Base-by-base conservation (phyloP, 2,888 invertebrate species). In the Chirona hameri region DNA sequence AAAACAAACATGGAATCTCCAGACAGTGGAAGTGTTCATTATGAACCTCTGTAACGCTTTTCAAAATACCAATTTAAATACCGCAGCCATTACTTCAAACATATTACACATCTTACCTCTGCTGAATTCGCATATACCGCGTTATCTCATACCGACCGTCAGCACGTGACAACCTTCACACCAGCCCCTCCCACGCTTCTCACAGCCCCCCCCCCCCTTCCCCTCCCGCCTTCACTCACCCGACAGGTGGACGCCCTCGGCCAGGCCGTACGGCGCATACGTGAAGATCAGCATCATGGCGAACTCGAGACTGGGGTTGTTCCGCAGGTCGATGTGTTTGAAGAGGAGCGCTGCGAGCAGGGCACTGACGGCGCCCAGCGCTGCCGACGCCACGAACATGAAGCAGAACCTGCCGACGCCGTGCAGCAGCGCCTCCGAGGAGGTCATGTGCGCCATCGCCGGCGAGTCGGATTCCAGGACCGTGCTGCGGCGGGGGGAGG, bases 311-410 rank as follows among this genome's bases (percentile, higher is more conserved):
- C 99, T 99, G 0, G 99, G 99, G 90, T 99, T 97, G 88, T 97
- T 98, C 82, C 98, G 91, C 83, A 99, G 90, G 89, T 99, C 98
- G 31, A 85, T 83, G 82, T 85, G 84, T 60, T 85, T 85, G 29
- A 85, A 83, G 4, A 89, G 87, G 82, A 98, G 89, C 55, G 98
- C 97, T 89, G 97, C 98, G 60, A 96, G 92, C 46, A 99, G 91
- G 76, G 98, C 99, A 90, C 97, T 97, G 27, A 95, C 91, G 1
- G 97, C 96, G 39, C 99, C 99, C 85, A 99, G 97, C 60, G 95
- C 95, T 83, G 99, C 98, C 0, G 99, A 99, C 14, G 97, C 98
- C 90, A 99, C 97, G 88, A 99, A 99, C 96, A 99, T 98, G 85
- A 96, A 90, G 88, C 96, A 96, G 89, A 99, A 99, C 29, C 90